These are phyloP conservation scores for Sparidentex hasta DNA, from an alignment of 2,797 vertebrate species.

Conservation along the genomic window DNA sequence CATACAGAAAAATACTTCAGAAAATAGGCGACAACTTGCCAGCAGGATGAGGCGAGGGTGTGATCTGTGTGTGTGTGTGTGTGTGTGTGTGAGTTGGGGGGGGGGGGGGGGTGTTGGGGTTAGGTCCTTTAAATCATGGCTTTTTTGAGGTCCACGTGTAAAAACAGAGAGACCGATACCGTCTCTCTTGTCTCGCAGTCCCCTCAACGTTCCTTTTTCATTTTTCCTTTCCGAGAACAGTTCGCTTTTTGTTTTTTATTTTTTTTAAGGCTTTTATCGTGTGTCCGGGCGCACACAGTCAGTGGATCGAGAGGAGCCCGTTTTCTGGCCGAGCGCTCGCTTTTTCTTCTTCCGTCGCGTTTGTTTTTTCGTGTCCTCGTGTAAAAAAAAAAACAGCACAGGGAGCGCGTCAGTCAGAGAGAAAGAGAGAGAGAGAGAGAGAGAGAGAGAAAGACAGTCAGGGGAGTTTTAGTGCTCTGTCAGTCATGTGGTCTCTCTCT, in stretches of 20 bases:
- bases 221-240: conserved; percentile 48
- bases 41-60: conserved; percentile 32
- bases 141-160: conserved; percentile 72
- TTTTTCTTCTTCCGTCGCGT: conserved; percentile 4
- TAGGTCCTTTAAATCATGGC: conserved; percentile 83
- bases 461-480: conserved; percentile 43
- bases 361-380: background rate
- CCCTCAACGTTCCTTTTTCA: conserved; percentile 59
- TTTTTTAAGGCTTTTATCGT: conserved; percentile 89
- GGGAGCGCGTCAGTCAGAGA: conserved; percentile 31
- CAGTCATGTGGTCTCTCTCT: conserved; percentile 40
- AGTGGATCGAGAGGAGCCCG: conserved; percentile 48
- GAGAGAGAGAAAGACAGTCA: background rate
- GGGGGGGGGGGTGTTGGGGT: background rate
- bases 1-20: conserved; percentile 15
- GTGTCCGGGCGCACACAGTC: conserved; percentile 62
- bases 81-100: background rate
- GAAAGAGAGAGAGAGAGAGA: conserved; percentile 18
- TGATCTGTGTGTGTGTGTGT: background rate
- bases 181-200: conserved; percentile 41
- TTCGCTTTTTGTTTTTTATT: conserved; percentile 20
- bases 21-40: conserved; percentile 42
- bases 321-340: conserved; percentile 35
- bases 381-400: conserved; percentile 15
- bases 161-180: conserved; percentile 24